Conservation (phyloP, 1,140 invertebrate species). For the Hypsibius dujardini region DNA sequence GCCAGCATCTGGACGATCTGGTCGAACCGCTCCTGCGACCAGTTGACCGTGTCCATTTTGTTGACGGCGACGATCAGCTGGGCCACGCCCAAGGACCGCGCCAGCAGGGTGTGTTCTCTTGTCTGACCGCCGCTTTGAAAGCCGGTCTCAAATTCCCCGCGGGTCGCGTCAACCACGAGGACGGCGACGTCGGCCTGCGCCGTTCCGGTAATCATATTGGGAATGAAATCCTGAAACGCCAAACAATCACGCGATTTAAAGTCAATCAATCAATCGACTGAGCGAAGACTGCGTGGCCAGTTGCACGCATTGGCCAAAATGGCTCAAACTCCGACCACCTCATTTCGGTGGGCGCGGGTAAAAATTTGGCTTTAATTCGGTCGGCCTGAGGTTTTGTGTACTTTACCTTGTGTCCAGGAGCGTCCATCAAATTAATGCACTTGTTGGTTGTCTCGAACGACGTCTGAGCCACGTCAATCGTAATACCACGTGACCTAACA, state of each 20-base stretch:
- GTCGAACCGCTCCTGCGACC: slow-evolving; percentile 52
- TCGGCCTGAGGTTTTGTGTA: too few relatives aligned
- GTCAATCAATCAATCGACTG: too few relatives aligned
- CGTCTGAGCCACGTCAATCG: slow-evolving; percentile 88
- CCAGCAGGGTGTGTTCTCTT: slow-evolving; percentile 80
- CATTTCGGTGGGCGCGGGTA: too few relatives aligned
- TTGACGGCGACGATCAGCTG: slow-evolving; percentile 48
- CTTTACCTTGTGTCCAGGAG: slow-evolving; percentile 64
- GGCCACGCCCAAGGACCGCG: slow-evolving; percentile 65
- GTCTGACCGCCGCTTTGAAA: slow-evolving; percentile 95
- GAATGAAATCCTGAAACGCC: slow-evolving; percentile 63
- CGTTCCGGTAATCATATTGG: slow-evolving; percentile 85
- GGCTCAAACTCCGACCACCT: too few relatives aligned
- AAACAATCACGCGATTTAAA: too few relatives aligned
- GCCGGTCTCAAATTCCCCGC: slow-evolving; percentile 95
- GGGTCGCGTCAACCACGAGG: slow-evolving; percentile 76
- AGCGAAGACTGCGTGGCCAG: too few relatives aligned
- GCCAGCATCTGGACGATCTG: slow-evolving; percentile 69
- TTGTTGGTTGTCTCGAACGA: slow-evolving; percentile 79
- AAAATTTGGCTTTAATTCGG: too few relatives aligned
- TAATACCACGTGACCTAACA: slow-evolving; percentile 57
- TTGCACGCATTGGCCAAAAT: too few relatives aligned
- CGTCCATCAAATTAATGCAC: slow-evolving; percentile 70
- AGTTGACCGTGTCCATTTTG: slow-evolving; percentile 40
- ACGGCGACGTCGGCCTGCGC: slow-evolving; percentile 91